Percentiles rank a stretch among this genome's conserved stretches.
phyloP scores from a whole-genome alignment of 37 sponge, comb jelly and placozoan genomes.

The Eunapius fragilis region DNA sequence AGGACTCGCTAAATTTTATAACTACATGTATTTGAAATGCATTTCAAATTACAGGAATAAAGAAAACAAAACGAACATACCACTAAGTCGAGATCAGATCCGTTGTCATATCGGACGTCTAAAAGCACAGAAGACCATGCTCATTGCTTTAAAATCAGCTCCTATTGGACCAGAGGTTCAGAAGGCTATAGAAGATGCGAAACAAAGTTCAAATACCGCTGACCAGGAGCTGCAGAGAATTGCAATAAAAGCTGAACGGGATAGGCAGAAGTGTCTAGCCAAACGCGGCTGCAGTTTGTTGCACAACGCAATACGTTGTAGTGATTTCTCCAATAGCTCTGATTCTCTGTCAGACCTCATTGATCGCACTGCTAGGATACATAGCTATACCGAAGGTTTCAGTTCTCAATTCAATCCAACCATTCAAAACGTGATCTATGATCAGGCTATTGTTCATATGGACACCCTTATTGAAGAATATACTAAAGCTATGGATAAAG shows the following conservation, averaged over 20 bases:
- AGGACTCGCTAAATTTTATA: too few relatives aligned
- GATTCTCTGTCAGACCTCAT: background rate
- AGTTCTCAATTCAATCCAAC: background rate
- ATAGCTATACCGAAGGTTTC: background rate
- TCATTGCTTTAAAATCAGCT: constrained; percentile 1
- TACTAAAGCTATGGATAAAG: background rate
- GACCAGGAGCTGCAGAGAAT: background rate
- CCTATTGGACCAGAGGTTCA: background rate
- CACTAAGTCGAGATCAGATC: constrained; percentile 37
- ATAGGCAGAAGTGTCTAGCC: background rate
- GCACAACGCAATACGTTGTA: background rate
- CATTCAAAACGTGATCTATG: background rate
- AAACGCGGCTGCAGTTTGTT: constrained; percentile 8
- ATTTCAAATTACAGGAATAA: constrained; percentile 5
- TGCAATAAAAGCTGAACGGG: background rate
- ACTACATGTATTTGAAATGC: too few relatives aligned
- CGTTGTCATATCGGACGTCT: constrained; percentile 8
- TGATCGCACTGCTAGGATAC: background rate
- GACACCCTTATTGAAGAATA: background rate
- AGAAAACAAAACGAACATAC: background rate
- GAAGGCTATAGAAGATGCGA: background rate
- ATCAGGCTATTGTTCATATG: background rate
- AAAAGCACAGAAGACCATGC: background rate
- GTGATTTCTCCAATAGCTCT: background rate
- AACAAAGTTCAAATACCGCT: background rate